Conservation (phyloP, 2,888 invertebrate species). For the Vesta saturnalis region DNA sequence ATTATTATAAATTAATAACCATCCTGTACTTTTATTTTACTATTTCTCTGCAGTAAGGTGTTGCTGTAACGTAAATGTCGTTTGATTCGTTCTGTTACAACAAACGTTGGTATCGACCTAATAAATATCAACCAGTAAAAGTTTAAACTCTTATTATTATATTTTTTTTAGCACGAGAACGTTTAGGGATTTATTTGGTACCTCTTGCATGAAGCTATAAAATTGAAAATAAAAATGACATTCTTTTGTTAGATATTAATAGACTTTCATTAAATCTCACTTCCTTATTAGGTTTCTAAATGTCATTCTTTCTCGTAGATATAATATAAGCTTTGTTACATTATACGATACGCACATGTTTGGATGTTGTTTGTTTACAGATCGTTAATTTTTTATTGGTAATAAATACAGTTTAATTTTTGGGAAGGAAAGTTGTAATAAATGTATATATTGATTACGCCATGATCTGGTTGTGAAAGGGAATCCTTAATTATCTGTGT, state of each 20-base stretch:
- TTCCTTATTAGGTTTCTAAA: background rate
- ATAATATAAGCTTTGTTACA: background rate
- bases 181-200: background rate
- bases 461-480: too few relatives aligned
- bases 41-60: too few relatives aligned
- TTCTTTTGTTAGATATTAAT: background rate
- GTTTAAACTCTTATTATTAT: too few relatives aligned
- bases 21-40: too few relatives aligned
- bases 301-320: background rate
- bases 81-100: too few relatives aligned
- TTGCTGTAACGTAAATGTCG: too few relatives aligned
- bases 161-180: too few relatives aligned
- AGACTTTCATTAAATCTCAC: background rate
- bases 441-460: background rate
- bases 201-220: too few relatives aligned
- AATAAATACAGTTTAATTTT: background rate
- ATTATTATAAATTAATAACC: too few relatives aligned
- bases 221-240: background rate
- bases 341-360: background rate
- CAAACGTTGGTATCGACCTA: too few relatives aligned
- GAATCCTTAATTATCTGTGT: too few relatives aligned
- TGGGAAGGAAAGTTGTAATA: background rate
- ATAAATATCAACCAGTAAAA: too few relatives aligned
- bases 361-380: conserved; percentile 1
- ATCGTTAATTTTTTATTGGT: background rate